phyloP scores from a whole-genome alignment of 2,888 invertebrate genomes.

The Subacronicta megacephala region DNA sequence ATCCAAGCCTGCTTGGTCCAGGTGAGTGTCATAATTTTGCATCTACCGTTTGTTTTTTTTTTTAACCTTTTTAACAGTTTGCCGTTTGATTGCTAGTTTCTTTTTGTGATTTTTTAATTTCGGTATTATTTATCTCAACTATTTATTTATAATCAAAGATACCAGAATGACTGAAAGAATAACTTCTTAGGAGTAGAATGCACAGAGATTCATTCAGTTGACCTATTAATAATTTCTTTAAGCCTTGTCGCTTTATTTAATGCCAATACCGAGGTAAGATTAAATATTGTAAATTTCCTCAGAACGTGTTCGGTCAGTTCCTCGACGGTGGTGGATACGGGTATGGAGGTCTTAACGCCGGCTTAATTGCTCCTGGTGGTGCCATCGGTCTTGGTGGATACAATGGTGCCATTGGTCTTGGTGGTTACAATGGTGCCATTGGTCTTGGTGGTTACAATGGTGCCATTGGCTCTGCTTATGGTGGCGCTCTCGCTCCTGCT shows the following conservation, averaged over 20 bases:
- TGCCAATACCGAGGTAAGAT: too few relatives aligned
- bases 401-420: background rate
- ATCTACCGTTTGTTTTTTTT: too few relatives aligned
- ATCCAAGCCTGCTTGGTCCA: slow-evolving; percentile 51
- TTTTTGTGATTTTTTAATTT: too few relatives aligned
- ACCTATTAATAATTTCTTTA: too few relatives aligned
- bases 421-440: background rate
- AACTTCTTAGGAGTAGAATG: too few relatives aligned
- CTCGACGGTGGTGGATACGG: background rate
- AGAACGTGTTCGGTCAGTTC: slow-evolving; percentile 5
- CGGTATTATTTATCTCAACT: too few relatives aligned
- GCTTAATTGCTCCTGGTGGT: slow-evolving; percentile 15
- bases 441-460: background rate
- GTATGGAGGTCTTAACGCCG: slow-evolving; percentile 10
- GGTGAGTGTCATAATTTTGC: slow-evolving; percentile 3
- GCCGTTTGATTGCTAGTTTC: too few relatives aligned
- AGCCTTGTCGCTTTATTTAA: too few relatives aligned
- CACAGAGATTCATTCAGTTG: too few relatives aligned
- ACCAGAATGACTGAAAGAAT: too few relatives aligned
- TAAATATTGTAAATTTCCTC: background rate
- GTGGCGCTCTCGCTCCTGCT: background rate
- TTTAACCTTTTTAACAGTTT: too few relatives aligned
- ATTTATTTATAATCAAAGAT: too few relatives aligned
- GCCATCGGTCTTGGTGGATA: background rate
- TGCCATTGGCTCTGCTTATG: background rate